phyloP scores from a whole-genome alignment of 2,797 vertebrate species.

The Falco biarmicus region DNA sequence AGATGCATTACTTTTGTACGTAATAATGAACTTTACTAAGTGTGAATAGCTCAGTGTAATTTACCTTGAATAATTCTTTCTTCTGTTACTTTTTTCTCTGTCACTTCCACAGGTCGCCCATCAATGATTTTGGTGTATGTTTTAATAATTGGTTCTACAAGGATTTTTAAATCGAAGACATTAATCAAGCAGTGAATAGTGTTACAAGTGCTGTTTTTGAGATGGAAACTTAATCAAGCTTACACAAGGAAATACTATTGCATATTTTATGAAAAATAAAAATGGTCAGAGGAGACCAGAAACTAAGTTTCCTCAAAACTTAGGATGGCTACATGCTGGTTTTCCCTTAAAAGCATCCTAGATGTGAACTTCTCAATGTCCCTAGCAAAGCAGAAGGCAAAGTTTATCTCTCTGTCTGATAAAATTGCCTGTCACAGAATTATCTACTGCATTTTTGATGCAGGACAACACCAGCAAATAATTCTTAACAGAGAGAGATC shows the following conservation, averaged over 20 bases:
- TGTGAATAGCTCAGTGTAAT: not conserved
- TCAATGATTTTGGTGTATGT: slow-evolving; percentile 85
- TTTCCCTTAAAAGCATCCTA: not conserved
- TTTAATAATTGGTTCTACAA: slow-evolving; percentile 78
- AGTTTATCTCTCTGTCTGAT: not conserved
- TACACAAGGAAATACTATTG: not conserved
- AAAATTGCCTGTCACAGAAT: not conserved
- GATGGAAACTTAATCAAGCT: not conserved
- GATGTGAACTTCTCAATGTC: not conserved
- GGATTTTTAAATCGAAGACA: slow-evolving; percentile 52
- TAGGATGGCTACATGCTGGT: not conserved
- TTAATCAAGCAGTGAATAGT: slow-evolving; percentile 10
- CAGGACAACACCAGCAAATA: not conserved
- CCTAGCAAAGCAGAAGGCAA: not conserved
- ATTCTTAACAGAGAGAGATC: not conserved
- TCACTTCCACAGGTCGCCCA: slow-evolving; percentile 70
- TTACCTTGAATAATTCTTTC: slow-evolving; percentile 85
- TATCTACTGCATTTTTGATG: not conserved
- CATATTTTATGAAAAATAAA: not conserved
- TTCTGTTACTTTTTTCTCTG: slow-evolving; percentile 77
- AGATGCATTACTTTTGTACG: not conserved
- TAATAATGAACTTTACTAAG: not conserved
- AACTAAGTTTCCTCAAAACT: not conserved
- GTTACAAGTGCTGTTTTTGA: not conserved
- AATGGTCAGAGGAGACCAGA: not conserved